Base-by-base conservation (phyloP, 2,797 vertebrate species). In the Bryconaethiops microstoma region DNA sequence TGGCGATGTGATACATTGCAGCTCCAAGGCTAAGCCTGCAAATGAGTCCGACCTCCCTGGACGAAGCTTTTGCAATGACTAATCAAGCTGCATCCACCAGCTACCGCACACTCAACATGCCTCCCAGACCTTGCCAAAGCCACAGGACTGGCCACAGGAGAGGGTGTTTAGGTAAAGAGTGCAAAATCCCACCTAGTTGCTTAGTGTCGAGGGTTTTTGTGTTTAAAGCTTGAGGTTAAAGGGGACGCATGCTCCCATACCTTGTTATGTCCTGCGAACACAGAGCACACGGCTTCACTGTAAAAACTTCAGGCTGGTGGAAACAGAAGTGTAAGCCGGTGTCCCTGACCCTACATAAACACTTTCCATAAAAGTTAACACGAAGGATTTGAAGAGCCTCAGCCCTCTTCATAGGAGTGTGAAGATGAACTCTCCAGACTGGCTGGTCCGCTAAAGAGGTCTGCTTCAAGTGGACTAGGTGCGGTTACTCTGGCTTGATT, bases 261-360 rank as follows among this genome's bases (percentile, higher is more conserved):
- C 55, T 71, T 70, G 84, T 79, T 74, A 82, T 82, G 65, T 72
- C 70, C 83, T 83, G 79, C n/a, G 75, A 82, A 92, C 86, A 88
- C 86, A 87, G 86, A 87, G 87, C 86, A 87, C 82, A 85, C 81
- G 85, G 77, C 87, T 82, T 83, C 50, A 77, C 87, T 88, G 88
- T 85, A 92, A 87, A 86, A 83, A 40, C 21, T 55, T 42, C 48
- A 65, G 74, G 79, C 23, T 39, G 7, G 13, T 5, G 35, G 71
- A 81, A 76, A 79, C 91, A 83, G 86, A 90, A 87, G 90, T 88
- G 91, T 86, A 91, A 93, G 91, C 88, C 88, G 80, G 87, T 92
- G 92, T 91, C 89, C 88, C 85, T 93, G 93, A 94, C 92, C 92
- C 85, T 87, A 88, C 88, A 91, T 93, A 94, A 94, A 94, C 93